Evolutionary conservation across 1,140 invertebrate species (phyloP), one percentile per base, ranked within the genome.

Genomic region (Thereuonema tuberculata): DNA sequence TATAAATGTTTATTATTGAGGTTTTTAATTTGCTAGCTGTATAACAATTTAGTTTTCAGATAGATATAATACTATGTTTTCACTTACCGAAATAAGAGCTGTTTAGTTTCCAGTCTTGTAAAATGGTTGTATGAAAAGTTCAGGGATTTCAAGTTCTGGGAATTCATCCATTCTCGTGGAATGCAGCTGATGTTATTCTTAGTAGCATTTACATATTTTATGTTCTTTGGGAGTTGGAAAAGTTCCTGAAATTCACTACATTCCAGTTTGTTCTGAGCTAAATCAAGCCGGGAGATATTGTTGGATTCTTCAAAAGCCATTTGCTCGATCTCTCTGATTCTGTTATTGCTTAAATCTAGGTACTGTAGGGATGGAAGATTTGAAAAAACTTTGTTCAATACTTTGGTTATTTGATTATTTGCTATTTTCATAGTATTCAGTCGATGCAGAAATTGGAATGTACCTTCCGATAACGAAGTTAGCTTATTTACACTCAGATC

Each of bases 1-100:
- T n/a, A n/a, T n/a, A n/a, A n/a, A 58, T 65, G 66, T 50, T 66
- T 65, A 58, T 55, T 67, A 49, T 63, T 59, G 25, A 67, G 43
- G 26, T 60, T 20, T 27, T 66, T 23, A 12, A 67, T n/a, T 12
- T 37, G n/a, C n/a, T n/a, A n/a, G n/a, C n/a, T n/a, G n/a, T n/a
- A n/a, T n/a, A n/a, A n/a, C n/a, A n/a, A n/a, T n/a, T n/a, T n/a
- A n/a, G n/a, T n/a, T n/a, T n/a, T n/a, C n/a, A n/a, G n/a, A n/a
- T n/a, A n/a, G n/a, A n/a, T n/a, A 67, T n/a, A n/a, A n/a, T n/a
- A n/a, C n/a, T n/a, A n/a, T n/a, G n/a, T n/a, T n/a, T n/a, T n/a
- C n/a, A n/a, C n/a, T n/a, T n/a, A n/a, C n/a, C n/a, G n/a, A n/a
- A n/a, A n/a, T n/a, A n/a, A n/a, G n/a, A n/a, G n/a, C n/a, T n/a